These are phyloP conservation scores for Acrocephalus scirpaceus DNA, from an alignment of 2,797 vertebrate genomes.

Conservation along the genomic window DNA sequence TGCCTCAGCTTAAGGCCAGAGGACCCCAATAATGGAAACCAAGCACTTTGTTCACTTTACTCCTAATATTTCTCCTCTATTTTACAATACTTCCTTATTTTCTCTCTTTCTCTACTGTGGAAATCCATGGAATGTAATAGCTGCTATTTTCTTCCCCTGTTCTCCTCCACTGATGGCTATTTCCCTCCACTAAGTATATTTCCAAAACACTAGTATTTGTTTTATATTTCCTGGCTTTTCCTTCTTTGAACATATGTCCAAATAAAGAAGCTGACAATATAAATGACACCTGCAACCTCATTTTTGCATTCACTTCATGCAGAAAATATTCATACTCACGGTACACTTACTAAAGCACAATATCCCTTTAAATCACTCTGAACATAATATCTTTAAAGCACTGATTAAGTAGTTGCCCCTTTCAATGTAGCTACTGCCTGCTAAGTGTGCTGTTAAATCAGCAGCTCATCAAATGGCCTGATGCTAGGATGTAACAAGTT, in stretches of 20 bases:
- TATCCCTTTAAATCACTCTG: slow-evolving; percentile 65
- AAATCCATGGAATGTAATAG: background rate
- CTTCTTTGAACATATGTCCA: background rate
- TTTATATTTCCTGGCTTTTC: background rate
- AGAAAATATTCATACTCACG: slow-evolving; percentile 61
- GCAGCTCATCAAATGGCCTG: slow-evolving; percentile 70
- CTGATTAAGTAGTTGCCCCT: slow-evolving; percentile 68
- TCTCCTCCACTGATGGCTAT: background rate
- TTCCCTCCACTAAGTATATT: background rate
- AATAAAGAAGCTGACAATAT: slow-evolving; percentile 9
- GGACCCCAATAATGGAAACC: background rate
- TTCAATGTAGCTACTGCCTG: slow-evolving; percentile 54
- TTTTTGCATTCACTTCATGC: slow-evolving; percentile 42
- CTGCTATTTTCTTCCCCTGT: background rate
- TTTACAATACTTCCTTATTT: background rate
- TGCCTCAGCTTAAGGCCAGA: background rate
- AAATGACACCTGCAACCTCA: slow-evolving; percentile 20
- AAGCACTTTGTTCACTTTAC: background rate
- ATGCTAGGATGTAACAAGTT: slow-evolving; percentile 67
- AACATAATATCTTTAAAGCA: slow-evolving; percentile 62
- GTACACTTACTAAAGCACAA: slow-evolving; percentile 37
- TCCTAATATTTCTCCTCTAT: background rate
- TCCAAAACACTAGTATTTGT: background rate
- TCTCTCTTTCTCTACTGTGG: background rate
- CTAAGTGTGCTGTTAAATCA: slow-evolving; percentile 73